Evolutionary conservation across 1,140 invertebrate genomes (phyloP).

Genomic region (Lethrus apterus): DNA sequence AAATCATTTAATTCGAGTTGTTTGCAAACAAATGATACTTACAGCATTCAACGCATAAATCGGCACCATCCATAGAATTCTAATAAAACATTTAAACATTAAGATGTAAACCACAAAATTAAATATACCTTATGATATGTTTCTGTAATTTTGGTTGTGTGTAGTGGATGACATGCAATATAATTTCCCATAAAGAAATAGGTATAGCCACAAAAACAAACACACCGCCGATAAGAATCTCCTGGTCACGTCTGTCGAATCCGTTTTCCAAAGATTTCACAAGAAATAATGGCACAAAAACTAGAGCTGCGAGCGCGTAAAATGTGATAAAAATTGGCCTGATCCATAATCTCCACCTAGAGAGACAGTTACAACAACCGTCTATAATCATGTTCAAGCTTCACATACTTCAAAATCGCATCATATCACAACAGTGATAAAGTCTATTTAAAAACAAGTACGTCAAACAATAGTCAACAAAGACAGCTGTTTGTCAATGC

Average conservation of each 20-base stretch:
- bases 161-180: constrained; percentile 89
- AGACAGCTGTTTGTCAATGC: constrained; percentile 1
- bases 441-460: neutral
- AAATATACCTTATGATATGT: constrained; percentile 78
- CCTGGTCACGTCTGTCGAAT: constrained; percentile 65
- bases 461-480: constrained; percentile 7
- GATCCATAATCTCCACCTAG: constrained; percentile 81
- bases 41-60: constrained; percentile 93
- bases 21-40: constrained; percentile 49
- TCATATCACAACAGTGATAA: no score
- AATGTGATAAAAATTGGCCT: constrained; percentile 70
- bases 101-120: neutral
- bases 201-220: constrained; percentile 87
- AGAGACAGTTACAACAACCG: constrained; percentile 30
- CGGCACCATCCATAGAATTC: constrained; percentile 97
- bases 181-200: constrained; percentile 90
- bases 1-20: constrained; percentile 3
- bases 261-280: constrained; percentile 65
- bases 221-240: constrained; percentile 76
- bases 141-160: constrained; percentile 89
- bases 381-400: constrained; percentile 17
- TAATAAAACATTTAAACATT: constrained; percentile 43
- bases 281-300: constrained; percentile 76
- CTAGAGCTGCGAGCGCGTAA: constrained; percentile 72
- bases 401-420: constrained; percentile 8